phyloP scores from a whole-genome alignment of 1,140 invertebrate species.

The Drosophila nannoptera region DNA sequence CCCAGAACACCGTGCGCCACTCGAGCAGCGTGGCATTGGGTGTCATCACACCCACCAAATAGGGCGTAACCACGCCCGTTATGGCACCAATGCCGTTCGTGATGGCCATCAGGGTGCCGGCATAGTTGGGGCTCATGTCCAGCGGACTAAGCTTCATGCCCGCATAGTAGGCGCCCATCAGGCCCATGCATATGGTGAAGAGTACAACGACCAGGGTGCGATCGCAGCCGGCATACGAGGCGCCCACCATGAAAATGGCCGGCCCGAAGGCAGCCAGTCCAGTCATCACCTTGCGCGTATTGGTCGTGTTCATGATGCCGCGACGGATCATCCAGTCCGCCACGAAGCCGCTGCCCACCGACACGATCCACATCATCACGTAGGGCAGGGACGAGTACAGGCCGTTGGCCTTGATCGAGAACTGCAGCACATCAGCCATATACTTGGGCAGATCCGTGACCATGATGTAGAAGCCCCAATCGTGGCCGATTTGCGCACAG shows the following conservation, averaged over 20 bases:
- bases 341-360: conserved; percentile 83
- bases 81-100: conserved; percentile 91
- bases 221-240: conserved; percentile 89
- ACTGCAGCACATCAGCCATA: conserved; percentile 92
- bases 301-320: conserved; percentile 81
- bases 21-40: conserved; percentile 85
- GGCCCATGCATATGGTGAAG: conserved; percentile 86
- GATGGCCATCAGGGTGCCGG: conserved; percentile 90
- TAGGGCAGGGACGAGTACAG: conserved; percentile 86
- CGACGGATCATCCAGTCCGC: conserved; percentile 85
- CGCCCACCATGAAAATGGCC: conserved; percentile 88
- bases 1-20: conserved; percentile 92
- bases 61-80: conserved; percentile 89
- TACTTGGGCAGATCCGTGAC: conserved; percentile 95
- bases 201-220: conserved; percentile 82
- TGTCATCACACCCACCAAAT: conserved; percentile 87
- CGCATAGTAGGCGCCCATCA: conserved; percentile 88
- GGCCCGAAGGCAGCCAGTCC: conserved; percentile 86
- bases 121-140: conserved; percentile 90
- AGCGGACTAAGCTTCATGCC: conserved; percentile 90
- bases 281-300: conserved; percentile 86
- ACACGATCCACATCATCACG: conserved; percentile 86
- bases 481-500: conserved; percentile 88
- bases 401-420: conserved; percentile 87
- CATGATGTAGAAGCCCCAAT: conserved; percentile 97